Evolutionary conservation across 2,797 vertebrate species (phyloP).

Genomic region (Hozukius guyotensis): DNA sequence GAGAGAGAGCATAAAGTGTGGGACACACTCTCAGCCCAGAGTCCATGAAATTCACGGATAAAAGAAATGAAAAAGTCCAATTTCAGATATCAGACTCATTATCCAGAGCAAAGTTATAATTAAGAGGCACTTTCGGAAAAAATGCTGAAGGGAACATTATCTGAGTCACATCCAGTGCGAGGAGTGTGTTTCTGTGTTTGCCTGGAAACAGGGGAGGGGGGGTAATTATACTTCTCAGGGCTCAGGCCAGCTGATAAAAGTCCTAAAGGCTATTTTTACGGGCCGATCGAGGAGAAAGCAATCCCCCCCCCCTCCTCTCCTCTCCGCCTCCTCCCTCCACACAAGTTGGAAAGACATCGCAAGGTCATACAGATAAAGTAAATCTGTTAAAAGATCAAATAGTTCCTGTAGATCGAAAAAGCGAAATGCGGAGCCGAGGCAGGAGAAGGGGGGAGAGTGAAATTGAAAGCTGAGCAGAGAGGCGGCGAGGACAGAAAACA

Average conservation of each 20-base stretch:
- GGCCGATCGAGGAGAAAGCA: constrained; percentile 9
- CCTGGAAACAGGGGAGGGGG: not conserved
- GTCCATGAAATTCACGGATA: constrained; percentile 45
- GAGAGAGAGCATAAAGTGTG: not conserved
- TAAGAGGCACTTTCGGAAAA: constrained; percentile 50
- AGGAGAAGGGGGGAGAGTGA: constrained; percentile 40
- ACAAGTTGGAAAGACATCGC: constrained; percentile 38
- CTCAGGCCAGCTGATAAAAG: constrained; percentile 48
- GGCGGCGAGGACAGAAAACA: not conserved
- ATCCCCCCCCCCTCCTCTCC: not conserved
- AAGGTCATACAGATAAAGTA: constrained; percentile 77
- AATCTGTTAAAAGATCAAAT: constrained; percentile 75
- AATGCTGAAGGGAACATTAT: constrained; percentile 43
- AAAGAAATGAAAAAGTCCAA: constrained; percentile 59
- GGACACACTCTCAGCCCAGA: constrained; percentile 9
- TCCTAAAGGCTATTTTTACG: constrained; percentile 17
- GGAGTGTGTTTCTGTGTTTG: constrained; percentile 33
- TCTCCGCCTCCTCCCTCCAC: not conserved
- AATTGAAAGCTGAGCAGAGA: constrained; percentile 35
- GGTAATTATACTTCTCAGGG: constrained; percentile 47
- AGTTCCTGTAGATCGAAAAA: constrained; percentile 48
- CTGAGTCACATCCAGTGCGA: constrained; percentile 29
- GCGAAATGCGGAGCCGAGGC: constrained; percentile 18
- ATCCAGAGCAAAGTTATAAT: constrained; percentile 66
- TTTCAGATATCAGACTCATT: constrained; percentile 71